These are phyloP conservation scores for Scaptomyza pallida DNA, from an alignment of 1,140 invertebrate species.

Conservation along the genomic window DNA sequence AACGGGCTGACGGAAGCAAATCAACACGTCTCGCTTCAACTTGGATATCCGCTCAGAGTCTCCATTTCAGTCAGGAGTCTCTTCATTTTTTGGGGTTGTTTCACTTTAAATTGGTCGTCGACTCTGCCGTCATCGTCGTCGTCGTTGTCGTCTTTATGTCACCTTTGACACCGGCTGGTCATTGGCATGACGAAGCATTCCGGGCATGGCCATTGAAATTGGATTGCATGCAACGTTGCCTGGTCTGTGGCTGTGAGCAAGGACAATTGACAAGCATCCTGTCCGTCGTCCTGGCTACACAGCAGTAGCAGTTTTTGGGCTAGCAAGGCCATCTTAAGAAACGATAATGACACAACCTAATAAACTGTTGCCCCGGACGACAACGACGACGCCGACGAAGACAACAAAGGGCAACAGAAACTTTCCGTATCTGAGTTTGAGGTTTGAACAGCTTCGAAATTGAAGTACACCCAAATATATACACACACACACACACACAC, in stretches of 20 bases:
- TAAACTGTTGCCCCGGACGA: conserved; percentile 74
- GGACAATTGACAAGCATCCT: conserved; percentile 19
- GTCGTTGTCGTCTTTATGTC: conserved; percentile 42
- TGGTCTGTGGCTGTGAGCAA: conserved; percentile 24
- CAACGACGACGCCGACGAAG: neutral
- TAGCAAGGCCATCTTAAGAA: conserved; percentile 69
- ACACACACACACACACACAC: conserved; percentile 7
- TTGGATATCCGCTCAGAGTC: conserved; percentile 12
- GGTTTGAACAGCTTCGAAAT: conserved; percentile 64
- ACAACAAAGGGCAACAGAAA: conserved; percentile 30
- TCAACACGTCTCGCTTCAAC: conserved; percentile 30
- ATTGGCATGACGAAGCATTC: conserved; percentile 35
- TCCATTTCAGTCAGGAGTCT: no score
- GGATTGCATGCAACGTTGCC: conserved; percentile 21
- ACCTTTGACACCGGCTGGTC: conserved; percentile 54
- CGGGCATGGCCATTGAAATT: conserved; percentile 22
- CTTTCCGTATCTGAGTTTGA: conserved; percentile 64
- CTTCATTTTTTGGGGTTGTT: conserved; percentile 31
- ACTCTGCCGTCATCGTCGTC: conserved; percentile 16
- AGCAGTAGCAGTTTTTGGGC: conserved; percentile 49
- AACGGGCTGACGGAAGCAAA: conserved; percentile 34
- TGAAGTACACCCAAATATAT: conserved; percentile 35
- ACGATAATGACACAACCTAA: conserved; percentile 76
- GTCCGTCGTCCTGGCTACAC: conserved; percentile 49
- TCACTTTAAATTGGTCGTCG: conserved; percentile 21